A percentile compares a stretch with the other conserved stretches of the same genome.
Conservation (phyloP, 2,888 invertebrate species). For the Tubulanus polymorphus region DNA sequence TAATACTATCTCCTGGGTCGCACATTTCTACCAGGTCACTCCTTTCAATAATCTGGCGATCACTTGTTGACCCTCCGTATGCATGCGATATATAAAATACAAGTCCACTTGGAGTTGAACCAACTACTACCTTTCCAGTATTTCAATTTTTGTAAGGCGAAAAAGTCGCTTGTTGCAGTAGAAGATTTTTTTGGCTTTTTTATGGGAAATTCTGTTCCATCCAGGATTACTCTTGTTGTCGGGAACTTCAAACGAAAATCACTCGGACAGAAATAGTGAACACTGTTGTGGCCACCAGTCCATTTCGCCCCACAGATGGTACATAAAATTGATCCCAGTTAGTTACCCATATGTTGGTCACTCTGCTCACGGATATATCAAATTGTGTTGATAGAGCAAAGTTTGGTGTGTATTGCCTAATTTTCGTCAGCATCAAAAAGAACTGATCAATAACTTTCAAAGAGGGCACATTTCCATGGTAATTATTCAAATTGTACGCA, state of each 20-base stretch:
- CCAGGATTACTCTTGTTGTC: constrained; percentile 13
- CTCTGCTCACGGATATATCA: too few species aligned
- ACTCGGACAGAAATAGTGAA: constrained; percentile 2
- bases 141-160: constrained; percentile 7
- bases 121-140: constrained; percentile 13
- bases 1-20: constrained; percentile 18
- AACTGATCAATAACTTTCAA: constrained; percentile 4
- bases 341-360: constrained; percentile 4
- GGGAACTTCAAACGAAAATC: constrained; percentile 11
- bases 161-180: constrained; percentile 3
- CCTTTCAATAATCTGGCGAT: constrained; percentile 21
- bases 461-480: background rate
- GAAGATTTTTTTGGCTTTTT: constrained; percentile 7
- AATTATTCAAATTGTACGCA: constrained; percentile 4
- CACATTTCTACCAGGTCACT: constrained; percentile 10
- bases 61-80: constrained; percentile 22
- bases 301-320: constrained; percentile 5
- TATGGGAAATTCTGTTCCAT: constrained; percentile 11
- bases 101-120: constrained; percentile 11
- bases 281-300: constrained; percentile 8
- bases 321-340: constrained; percentile 13
- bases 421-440: background rate
- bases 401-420: background rate
- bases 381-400: too few species aligned
- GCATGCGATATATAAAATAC: constrained; percentile 8